Evolutionary conservation across 2,797 vertebrate genomes (phyloP).

Genomic region (Eidolon dupreanum): DNA sequence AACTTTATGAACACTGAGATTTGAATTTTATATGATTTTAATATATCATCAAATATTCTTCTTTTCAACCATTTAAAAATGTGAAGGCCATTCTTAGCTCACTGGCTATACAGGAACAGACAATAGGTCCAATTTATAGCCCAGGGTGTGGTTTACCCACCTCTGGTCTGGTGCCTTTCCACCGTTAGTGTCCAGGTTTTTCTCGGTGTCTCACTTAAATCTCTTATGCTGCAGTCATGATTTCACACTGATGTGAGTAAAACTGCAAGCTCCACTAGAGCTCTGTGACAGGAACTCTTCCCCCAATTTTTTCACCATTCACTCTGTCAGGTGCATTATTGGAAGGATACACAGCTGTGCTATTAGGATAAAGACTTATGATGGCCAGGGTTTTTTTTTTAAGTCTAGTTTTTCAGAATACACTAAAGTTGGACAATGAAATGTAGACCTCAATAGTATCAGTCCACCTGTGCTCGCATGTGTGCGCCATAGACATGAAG

Average conservation of each 20-base stretch:
- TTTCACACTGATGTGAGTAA: background rate
- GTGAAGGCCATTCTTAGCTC: background rate
- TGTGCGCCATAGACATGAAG: accelerated
- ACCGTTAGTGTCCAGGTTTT: background rate
- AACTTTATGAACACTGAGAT: background rate
- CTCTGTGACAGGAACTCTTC: background rate
- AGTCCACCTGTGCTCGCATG: accelerated
- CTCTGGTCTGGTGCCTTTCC: background rate
- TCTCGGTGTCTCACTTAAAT: background rate
- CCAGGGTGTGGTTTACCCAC: accelerated
- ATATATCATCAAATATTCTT: background rate
- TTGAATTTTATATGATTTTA: background rate
- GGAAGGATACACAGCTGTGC: background rate
- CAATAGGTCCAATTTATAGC: accelerated
- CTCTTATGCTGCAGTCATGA: background rate
- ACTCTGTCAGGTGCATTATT: background rate
- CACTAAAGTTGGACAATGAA: background rate
- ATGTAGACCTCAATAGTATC: no score
- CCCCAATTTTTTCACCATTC: accelerated
- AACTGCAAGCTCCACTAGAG: background rate
- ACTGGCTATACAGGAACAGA: background rate
- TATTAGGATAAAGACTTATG: background rate
- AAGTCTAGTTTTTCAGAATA: background rate
- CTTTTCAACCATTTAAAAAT: background rate
- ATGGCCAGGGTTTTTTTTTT: background rate